Conservation (phyloP, 2,113 vertebrate species). For the Scalopus aquaticus region DNA sequence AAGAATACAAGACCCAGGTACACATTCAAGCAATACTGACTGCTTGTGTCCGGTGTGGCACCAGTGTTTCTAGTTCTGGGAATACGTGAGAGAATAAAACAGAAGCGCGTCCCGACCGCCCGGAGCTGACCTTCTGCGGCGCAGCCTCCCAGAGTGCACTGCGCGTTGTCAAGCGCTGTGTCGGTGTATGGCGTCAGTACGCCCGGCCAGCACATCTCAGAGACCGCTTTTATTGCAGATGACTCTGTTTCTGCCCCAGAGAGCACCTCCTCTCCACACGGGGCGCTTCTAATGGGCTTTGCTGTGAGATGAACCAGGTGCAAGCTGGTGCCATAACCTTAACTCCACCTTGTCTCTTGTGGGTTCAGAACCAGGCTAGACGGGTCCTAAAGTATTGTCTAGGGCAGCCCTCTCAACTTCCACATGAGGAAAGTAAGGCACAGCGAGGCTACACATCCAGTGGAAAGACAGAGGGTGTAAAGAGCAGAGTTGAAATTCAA, state of each 20-base stretch:
- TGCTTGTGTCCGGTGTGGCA: neutral
- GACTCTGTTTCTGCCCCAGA: rapidly evolving
- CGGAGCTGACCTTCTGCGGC: neutral
- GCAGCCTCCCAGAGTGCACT: neutral
- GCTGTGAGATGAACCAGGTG: rapidly evolving
- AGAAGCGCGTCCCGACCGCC: neutral
- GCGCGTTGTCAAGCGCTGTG: neutral
- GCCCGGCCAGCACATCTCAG: neutral
- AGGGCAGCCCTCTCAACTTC: neutral
- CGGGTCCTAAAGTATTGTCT: neutral
- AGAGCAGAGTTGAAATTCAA: neutral
- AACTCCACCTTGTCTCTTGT: rapidly evolving
- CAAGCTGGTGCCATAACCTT: neutral
- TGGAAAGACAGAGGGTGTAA: neutral
- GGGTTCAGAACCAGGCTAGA: neutral
- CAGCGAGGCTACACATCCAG: neutral
- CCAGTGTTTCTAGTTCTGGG: neutral
- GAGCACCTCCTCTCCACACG: neutral
- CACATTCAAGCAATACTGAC: neutral
- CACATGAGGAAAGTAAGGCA: neutral
- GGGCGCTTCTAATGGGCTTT: neutral
- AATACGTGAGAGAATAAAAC: neutral
- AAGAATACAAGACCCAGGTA: too few species aligned
- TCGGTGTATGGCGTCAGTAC: neutral
- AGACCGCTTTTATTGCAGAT: neutral